phyloP scores from a whole-genome alignment of 2,888 invertebrate species.

The Oxytorus armatus region DNA sequence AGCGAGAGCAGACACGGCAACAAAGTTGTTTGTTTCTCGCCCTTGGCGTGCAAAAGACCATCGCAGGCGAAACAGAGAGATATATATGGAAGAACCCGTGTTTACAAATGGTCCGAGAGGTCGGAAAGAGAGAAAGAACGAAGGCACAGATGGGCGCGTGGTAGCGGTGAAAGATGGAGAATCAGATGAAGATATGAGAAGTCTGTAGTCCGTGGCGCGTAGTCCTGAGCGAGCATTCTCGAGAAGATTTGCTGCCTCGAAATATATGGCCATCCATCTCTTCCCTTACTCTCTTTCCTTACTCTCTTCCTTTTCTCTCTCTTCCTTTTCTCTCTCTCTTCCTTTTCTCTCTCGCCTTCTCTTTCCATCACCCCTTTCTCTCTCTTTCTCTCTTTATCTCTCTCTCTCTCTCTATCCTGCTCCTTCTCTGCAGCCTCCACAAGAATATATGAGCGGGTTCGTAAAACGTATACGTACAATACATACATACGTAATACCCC shows the following conservation, averaged over 20 bases:
- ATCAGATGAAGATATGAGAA: constrained; percentile 59
- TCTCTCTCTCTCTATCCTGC: constrained; percentile 33
- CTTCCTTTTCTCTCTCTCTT: constrained; percentile 2
- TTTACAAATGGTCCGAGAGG: neutral
- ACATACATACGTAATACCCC: constrained; percentile 38
- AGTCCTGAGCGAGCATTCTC: constrained; percentile 44
- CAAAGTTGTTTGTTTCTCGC: too few species aligned
- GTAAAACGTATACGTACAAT: constrained; percentile 39
- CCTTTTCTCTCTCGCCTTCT: constrained; percentile 5
- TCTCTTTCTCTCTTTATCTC: constrained; percentile 33
- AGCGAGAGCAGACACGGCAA: too few species aligned
- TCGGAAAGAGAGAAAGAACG: neutral
- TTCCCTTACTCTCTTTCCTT: neutral
- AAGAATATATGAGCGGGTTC: constrained; percentile 50
- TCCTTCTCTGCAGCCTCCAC: constrained; percentile 11
- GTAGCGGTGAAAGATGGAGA: constrained; percentile 58
- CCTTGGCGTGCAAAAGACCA: too few species aligned
- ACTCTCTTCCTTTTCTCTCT: neutral
- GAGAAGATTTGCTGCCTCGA: constrained; percentile 48
- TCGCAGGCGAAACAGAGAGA: neutral
- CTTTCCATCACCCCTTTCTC: constrained; percentile 33
- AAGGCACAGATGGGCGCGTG: constrained; percentile 22
- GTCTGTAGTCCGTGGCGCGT: constrained; percentile 25
- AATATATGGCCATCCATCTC: constrained; percentile 45
- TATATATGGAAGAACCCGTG: constrained; percentile 3